These are phyloP conservation scores for Bufo gargarizans DNA, from an alignment of 2,113 vertebrate species.

Conservation along the genomic window DNA sequence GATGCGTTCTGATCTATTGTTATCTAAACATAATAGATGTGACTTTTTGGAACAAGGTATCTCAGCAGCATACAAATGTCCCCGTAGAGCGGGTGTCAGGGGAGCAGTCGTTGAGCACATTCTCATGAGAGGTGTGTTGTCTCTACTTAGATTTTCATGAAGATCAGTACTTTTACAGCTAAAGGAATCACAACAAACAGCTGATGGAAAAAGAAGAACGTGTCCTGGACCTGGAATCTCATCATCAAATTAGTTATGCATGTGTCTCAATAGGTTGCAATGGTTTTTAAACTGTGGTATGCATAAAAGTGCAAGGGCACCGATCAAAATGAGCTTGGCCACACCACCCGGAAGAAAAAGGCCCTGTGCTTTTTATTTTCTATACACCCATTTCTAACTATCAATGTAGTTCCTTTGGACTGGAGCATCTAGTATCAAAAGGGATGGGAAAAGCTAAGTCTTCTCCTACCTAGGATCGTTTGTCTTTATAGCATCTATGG, in stretches of 20 bases:
- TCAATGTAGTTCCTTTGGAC: too few relatives aligned
- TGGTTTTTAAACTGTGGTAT: neutral
- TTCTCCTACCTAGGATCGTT: too few relatives aligned
- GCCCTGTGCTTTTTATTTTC: too few relatives aligned
- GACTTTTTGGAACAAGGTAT: constrained; percentile 23
- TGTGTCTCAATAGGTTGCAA: neutral
- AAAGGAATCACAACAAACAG: neutral
- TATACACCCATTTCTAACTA: too few relatives aligned
- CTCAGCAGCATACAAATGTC: constrained; percentile 24
- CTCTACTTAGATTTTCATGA: neutral
- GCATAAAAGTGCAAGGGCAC: too few relatives aligned
- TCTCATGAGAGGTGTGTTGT: neutral
- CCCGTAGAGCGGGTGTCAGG: constrained; percentile 9
- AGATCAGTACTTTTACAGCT: neutral
- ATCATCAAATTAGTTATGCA: neutral
- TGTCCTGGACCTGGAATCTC: neutral
- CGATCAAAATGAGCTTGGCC: too few relatives aligned
- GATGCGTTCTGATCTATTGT: constrained; percentile 30
- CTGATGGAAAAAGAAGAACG: neutral
- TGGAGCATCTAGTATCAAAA: too few relatives aligned
- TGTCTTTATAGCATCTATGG: too few relatives aligned
- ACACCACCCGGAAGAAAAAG: too few relatives aligned
- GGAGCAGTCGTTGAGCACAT: neutral
- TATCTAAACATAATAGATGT: constrained; percentile 45
- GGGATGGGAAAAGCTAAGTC: too few relatives aligned